Evolutionary conservation across 2,888 invertebrate species (phyloP).

Genomic region (Tetragonula carbonaria): DNA sequence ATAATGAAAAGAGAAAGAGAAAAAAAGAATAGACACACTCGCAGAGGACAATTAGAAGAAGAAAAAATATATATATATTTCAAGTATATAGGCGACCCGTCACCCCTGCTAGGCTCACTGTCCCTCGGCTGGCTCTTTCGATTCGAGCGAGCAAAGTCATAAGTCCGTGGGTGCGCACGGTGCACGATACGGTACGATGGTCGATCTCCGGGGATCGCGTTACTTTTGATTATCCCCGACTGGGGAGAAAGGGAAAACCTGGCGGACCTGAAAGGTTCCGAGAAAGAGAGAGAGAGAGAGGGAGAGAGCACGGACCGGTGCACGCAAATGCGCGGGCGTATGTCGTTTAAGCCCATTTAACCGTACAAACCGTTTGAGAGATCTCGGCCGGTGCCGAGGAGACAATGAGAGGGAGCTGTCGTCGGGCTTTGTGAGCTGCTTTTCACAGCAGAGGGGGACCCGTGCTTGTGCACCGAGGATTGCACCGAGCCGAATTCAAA

Average conservation of each 20-base stretch:
- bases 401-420: conserved; percentile 79
- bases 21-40: no score
- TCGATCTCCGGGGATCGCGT: conserved; percentile 63
- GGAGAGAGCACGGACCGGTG: conserved; percentile 53
- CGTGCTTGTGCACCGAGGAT: conserved; percentile 53
- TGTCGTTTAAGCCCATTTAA: conserved; percentile 73
- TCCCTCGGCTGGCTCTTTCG: background rate
- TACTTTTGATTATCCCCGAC: conserved; percentile 62
- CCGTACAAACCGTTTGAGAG: conserved; percentile 65
- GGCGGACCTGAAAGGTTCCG: conserved; percentile 54
- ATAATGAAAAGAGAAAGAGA: no score
- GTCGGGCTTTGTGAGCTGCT: conserved; percentile 75
- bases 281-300: background rate
- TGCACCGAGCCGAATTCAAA: conserved; percentile 58
- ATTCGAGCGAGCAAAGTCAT: conserved; percentile 33
- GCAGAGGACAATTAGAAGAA: no score
- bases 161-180: conserved; percentile 1
- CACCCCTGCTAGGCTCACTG: background rate
- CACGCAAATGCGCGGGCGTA: conserved; percentile 63
- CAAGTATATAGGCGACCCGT: no score
- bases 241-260: conserved; percentile 43
- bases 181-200: conserved; percentile 6
- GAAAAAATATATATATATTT: no score
- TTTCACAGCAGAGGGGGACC: conserved; percentile 58
- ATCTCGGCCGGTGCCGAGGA: conserved; percentile 62